These are phyloP conservation scores for Gambusia holbrooki DNA, from an alignment of 2,113 vertebrate genomes.

Conservation along the genomic window DNA sequence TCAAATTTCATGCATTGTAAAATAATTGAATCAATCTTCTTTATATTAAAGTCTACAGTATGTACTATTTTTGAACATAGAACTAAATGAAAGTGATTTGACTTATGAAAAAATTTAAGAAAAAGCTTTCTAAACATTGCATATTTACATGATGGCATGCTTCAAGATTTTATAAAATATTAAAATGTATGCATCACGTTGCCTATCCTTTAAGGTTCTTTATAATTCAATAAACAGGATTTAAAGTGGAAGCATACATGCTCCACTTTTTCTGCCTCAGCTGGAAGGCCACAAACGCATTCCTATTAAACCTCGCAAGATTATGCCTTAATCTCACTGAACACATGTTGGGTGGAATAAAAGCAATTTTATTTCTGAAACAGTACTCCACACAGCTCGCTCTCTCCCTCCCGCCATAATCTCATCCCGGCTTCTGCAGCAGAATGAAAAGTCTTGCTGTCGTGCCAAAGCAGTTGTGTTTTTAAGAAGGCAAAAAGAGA, in stretches of 20 bases:
- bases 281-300: constrained; percentile 78
- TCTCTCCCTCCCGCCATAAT: constrained; percentile 67
- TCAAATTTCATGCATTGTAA: neutral
- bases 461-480: constrained; percentile 62
- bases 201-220: constrained; percentile 87
- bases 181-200: constrained; percentile 79
- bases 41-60: neutral
- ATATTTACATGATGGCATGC: constrained; percentile 47
- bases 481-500: constrained; percentile 46
- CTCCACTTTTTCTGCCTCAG: constrained; percentile 76
- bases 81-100: neutral
- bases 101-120: neutral
- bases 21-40: neutral
- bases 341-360: constrained; percentile 92
- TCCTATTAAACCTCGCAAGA: constrained; percentile 82
- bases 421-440: constrained; percentile 72
- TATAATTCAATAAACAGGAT: constrained; percentile 89
- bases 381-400: constrained; percentile 70
- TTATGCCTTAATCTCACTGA: constrained; percentile 89
- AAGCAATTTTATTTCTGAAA: constrained; percentile 92
- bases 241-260: constrained; percentile 71
- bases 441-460: constrained; percentile 68
- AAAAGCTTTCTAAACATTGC: constrained; percentile 43
- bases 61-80: neutral
- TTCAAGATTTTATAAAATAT: constrained; percentile 78